Evolutionary conservation across 2,797 vertebrate genomes (phyloP).

Genomic region (Intellagama lesueurii): DNA sequence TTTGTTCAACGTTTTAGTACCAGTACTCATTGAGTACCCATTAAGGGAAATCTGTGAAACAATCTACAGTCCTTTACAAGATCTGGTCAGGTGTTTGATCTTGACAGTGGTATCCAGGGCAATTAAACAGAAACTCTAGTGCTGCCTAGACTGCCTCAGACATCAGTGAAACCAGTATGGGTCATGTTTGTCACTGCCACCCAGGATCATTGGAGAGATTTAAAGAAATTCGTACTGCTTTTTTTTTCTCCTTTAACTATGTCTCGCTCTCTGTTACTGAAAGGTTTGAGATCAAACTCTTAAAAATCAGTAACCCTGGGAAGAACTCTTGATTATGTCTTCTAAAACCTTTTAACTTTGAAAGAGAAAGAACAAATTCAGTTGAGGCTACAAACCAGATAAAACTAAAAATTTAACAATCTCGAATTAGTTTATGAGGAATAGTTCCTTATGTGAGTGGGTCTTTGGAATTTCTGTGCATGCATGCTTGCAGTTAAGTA

Average conservation of each 20-base stretch:
- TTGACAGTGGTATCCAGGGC: too few species aligned
- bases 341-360: neutral
- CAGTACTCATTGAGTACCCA: too few species aligned
- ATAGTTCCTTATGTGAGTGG: constrained; percentile 20
- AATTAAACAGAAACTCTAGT: too few species aligned
- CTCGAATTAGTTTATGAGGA: constrained; percentile 19
- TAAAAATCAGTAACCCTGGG: neutral
- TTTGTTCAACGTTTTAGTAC: too few species aligned
- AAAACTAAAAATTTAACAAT: constrained; percentile 12
- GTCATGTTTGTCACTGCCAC: neutral
- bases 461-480: neutral
- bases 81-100: neutral
- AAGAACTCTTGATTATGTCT: neutral
- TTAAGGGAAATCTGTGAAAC: too few species aligned
- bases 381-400: neutral
- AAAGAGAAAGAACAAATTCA: neutral
- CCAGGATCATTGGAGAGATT: neutral
- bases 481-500: constrained; percentile 22
- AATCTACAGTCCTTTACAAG: too few species aligned
- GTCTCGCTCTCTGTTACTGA: neutral
- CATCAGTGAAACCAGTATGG: neutral
- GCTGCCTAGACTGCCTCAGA: too few species aligned
- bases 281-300: neutral
- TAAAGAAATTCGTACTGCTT: neutral
- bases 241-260: neutral